Conservation (phyloP, 2,888 invertebrate genomes). For the Polydesmus complanatus region DNA sequence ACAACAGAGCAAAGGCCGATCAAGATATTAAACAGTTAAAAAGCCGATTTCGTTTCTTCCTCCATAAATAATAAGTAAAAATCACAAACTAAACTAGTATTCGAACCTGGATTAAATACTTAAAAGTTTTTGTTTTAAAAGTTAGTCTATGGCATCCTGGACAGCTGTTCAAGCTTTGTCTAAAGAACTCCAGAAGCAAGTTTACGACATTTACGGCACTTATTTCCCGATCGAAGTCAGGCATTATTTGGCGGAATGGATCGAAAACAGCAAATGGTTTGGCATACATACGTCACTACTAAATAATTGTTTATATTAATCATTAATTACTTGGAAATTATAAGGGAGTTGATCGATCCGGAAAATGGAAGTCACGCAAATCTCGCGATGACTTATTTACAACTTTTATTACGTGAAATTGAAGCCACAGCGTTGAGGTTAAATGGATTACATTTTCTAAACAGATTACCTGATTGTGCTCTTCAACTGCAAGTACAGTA, state of each 20-base stretch:
- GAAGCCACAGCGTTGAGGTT: slow-evolving; percentile 50
- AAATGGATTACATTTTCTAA: slow-evolving; percentile 55
- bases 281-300: not conserved
- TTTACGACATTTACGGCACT: slow-evolving; percentile 69
- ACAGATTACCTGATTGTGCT: slow-evolving; percentile 51
- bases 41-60: no score
- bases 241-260: slow-evolving; percentile 77
- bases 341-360: slow-evolving; percentile 48
- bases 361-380: slow-evolving; percentile 53
- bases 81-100: no score
- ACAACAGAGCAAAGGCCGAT: no score
- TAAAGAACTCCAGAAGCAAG: slow-evolving; percentile 61
- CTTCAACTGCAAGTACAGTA: not conserved
- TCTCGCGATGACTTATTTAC: slow-evolving; percentile 46
- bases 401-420: slow-evolving; percentile 55
- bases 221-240: slow-evolving; percentile 91
- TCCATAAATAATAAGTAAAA: no score
- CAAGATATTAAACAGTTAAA: no score
- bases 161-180: slow-evolving; percentile 66
- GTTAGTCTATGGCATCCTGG: slow-evolving; percentile 86
- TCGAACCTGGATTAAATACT: no score
- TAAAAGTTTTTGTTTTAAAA: no score
- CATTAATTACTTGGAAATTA: not conserved
- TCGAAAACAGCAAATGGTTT: slow-evolving; percentile 86
- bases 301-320: not conserved